These are phyloP conservation scores for Mesoclemmys tuberculata DNA, from an alignment of 2,113 vertebrate species.

Conservation along the genomic window DNA sequence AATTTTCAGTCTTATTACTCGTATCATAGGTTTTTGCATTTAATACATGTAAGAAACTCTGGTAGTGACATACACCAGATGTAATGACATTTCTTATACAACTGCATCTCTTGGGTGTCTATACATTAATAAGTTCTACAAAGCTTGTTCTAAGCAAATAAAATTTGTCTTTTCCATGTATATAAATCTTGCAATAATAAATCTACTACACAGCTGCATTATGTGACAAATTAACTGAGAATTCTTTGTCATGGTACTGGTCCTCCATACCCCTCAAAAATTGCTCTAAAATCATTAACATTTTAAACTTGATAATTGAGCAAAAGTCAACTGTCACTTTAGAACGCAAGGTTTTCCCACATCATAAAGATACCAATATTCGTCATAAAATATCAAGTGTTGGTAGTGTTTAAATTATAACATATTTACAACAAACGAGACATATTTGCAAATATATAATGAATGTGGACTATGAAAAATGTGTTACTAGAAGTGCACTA, in stretches of 20 bases:
- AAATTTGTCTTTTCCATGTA: not conserved
- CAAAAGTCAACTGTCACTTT: not conserved
- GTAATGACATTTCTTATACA: accelerated
- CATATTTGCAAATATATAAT: not conserved
- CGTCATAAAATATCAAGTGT: not conserved
- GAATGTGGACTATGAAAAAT: not conserved
- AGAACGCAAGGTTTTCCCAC: not conserved
- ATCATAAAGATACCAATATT: not conserved
- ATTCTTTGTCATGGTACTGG: accelerated
- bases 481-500: not conserved
- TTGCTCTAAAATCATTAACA: accelerated
- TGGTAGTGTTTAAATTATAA: not conserved
- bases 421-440: not conserved
- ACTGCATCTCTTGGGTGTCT: not conserved
- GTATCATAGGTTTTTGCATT: not conserved
- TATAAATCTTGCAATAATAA: not conserved
- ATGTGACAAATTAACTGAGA: not conserved
- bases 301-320: not conserved
- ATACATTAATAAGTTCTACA: not conserved
- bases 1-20: not conserved
- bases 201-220: not conserved
- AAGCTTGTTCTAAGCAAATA: not conserved
- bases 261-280: not conserved
- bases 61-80: not conserved
- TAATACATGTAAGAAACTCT: not conserved